Evolutionary conservation across 2,113 vertebrate genomes (phyloP).

Genomic region (Sinocyclocheilus anshuiensis): DNA sequence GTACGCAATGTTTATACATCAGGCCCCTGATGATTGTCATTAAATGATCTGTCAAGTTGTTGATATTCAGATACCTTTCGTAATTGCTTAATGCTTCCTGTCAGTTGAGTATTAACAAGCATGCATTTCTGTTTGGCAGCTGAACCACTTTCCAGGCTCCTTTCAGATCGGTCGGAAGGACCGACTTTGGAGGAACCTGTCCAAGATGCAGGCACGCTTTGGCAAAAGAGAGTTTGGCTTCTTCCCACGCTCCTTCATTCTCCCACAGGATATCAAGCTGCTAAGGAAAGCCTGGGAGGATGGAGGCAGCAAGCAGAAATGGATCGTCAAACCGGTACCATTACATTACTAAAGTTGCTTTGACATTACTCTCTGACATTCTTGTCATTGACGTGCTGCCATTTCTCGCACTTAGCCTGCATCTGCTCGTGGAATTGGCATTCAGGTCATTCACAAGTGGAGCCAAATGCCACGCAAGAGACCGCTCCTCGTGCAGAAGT

Average conservation of each 20-base stretch:
- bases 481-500: constrained; percentile 95
- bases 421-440: constrained; percentile 94
- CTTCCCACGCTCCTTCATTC: constrained; percentile 92
- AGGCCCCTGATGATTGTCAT: background rate
- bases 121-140: constrained; percentile 68
- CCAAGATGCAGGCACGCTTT: constrained; percentile 89
- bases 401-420: constrained; percentile 80
- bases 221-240: constrained; percentile 94
- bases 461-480: constrained; percentile 93
- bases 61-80: background rate
- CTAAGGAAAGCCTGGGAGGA: constrained; percentile 93
- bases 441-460: constrained; percentile 98
- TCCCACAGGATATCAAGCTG: constrained; percentile 92
- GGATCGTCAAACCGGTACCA: constrained; percentile 95
- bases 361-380: background rate
- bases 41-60: background rate
- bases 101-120: constrained; percentile 25
- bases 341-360: background rate
- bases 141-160: constrained; percentile 97
- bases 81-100: background rate
- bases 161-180: constrained; percentile 98
- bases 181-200: constrained; percentile 92
- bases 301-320: constrained; percentile 83
- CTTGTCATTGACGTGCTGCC: background rate
- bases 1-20: too few species aligned